A percentile compares a stretch with the other conserved stretches of the same genome.
Conservation (phyloP, 2,797 vertebrate species). For the Pteropus rufus region DNA sequence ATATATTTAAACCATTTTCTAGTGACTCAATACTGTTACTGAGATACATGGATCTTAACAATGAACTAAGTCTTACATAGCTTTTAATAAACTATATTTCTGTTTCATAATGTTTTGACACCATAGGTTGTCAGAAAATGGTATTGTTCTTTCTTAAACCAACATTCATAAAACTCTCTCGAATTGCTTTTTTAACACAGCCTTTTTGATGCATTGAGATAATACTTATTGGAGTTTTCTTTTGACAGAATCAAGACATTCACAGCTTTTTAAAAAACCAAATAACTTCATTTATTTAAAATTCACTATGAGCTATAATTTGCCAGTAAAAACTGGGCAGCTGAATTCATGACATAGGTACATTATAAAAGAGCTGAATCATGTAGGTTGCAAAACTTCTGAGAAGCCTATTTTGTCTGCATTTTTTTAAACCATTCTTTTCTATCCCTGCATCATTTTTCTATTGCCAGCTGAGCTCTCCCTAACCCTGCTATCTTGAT, state of each 20-base stretch:
- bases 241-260: not conserved
- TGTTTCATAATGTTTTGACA: slow-evolving; percentile 5
- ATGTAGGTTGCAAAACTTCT: not conserved
- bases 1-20: slow-evolving; percentile 23
- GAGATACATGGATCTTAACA: not conserved
- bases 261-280: not conserved
- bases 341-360: not conserved
- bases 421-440: not conserved
- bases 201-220: not conserved
- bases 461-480: not conserved
- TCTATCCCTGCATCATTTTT: rapidly evolving
- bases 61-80: not conserved
- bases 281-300: slow-evolving; percentile 36
- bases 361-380: not conserved
- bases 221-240: not conserved
- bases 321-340: not conserved
- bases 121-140: slow-evolving; percentile 26
- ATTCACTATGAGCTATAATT: not conserved
- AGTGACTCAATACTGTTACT: not conserved
- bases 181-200: slow-evolving; percentile 4
- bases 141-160: slow-evolving; percentile 4
- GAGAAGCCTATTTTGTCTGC: not conserved
- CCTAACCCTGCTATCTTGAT: not conserved
- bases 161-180: not conserved
- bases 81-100: slow-evolving; percentile 32